These are phyloP conservation scores for Schizopygopsis malacanthus DNA, from an alignment of 2,797 vertebrate genomes.

Conservation along the genomic window DNA sequence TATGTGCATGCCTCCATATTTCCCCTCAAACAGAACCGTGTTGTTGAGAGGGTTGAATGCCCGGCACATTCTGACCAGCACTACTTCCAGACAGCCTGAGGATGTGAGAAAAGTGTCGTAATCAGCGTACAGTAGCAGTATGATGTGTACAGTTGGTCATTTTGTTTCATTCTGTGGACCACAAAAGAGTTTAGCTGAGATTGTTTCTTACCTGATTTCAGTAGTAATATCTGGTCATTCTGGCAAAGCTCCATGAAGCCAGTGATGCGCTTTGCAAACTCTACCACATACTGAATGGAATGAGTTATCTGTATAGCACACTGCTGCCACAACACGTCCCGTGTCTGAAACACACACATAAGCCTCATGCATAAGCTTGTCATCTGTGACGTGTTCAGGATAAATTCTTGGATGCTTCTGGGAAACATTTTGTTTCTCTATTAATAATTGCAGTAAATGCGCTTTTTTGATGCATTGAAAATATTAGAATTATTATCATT, in stretches of 20 bases:
- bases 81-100: conserved; percentile 97
- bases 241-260: conserved; percentile 99
- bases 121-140: not conserved
- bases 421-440: not conserved
- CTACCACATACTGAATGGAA: conserved; percentile 98
- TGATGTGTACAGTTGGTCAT: not conserved
- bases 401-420: not conserved
- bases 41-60: conserved; percentile 99
- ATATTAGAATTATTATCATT: not conserved
- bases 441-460: not conserved
- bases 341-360: conserved; percentile 78
- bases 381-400: not conserved
- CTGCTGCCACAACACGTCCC: conserved; percentile 97
- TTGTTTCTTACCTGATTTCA: conserved; percentile 91
- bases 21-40: conserved; percentile 99
- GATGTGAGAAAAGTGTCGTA: conserved; percentile 15
- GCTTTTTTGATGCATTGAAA: not conserved
- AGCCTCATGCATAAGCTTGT: not conserved
- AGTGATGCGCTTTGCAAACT: conserved; percentile 98
- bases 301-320: conserved; percentile 99
- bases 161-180: not conserved
- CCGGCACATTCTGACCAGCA: conserved; percentile 98
- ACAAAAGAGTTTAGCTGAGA: not conserved
- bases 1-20: conserved; percentile 99
- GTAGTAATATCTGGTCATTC: conserved; percentile 99